phyloP scores from a whole-genome alignment of 2,113 vertebrate species.

The Rhipidura dahli region DNA sequence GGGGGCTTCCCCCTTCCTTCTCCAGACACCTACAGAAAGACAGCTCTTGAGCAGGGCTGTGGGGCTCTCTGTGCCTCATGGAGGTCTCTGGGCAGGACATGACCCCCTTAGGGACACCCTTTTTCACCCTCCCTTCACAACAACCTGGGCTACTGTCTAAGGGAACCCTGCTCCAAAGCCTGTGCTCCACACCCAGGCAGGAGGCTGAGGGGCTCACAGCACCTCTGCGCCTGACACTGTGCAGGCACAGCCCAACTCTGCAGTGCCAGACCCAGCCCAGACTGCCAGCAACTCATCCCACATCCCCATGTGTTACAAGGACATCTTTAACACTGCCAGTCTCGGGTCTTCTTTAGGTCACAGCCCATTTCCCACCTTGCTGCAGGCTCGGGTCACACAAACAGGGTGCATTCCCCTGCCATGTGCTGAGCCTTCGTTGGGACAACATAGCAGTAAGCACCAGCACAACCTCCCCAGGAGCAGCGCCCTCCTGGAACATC shows the following conservation, averaged over 20 bases:
- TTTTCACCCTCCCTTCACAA: neutral
- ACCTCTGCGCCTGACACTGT: neutral
- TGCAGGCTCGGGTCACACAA: fast-evolving
- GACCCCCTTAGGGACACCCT: neutral
- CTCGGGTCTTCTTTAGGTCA: neutral
- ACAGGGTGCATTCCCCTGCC: neutral
- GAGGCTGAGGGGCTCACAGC: neutral
- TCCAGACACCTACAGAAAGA: neutral
- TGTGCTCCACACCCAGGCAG: fast-evolving
- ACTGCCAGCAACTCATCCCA: neutral
- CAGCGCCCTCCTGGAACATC: neutral
- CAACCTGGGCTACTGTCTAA: neutral
- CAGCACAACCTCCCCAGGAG: neutral
- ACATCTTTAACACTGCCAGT: neutral
- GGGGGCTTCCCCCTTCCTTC: neutral
- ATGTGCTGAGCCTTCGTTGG: fast-evolving
- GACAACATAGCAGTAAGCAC: neutral
- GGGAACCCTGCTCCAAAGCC: neutral
- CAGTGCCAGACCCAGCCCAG: neutral
- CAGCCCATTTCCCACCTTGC: neutral
- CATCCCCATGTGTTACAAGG: neutral
- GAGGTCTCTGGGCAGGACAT: neutral
- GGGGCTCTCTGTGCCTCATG: fast-evolving
- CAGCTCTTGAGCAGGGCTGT: neutral
- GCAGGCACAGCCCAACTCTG: neutral